Evolutionary conservation across 2,888 invertebrate species (phyloP), one percentile per base, ranked within the genome.

Genomic region (Andrena marginata): DNA sequence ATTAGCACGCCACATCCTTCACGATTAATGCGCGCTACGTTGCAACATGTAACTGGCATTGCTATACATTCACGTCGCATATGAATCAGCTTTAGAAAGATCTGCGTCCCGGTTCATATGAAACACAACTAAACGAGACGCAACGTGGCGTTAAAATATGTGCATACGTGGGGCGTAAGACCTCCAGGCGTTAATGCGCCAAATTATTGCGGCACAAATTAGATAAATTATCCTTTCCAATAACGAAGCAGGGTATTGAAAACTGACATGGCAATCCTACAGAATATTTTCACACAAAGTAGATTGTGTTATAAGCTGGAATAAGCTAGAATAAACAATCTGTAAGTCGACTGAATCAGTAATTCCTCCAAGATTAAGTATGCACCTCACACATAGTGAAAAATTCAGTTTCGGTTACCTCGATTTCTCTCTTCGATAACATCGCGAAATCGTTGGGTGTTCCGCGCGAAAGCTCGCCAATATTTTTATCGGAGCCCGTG

Each of bases 71-170:
- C 56, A 51, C 68, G 48, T 33, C 60, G 26, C 20, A 33, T 33
- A 51, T 65, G 26, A 69, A 79, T 75, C 51, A 62, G 23, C 51
- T 51, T 76, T 31, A 54, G 4, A 31, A 33, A 62, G 35, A 75
- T 35, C n/a, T 23, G 35, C 31, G 23, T 67, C 67, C 42, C 23
- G 60, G 42, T 62, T 68, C 67, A 75, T 78, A 62, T 62, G 13
- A 63, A 65, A 56, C 75, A 60, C 60, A 67, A 33, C 26, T 26
- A 49, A 23, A 49, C 6, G 20, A 49, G 49, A 29, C 10, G 48
- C 2, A 48, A n/a, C 29, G 29, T 13, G 56, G 20, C 8, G 16
- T 42, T 16, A 31, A 68, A 59, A 74, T 33, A 10, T 13, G 0
- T 6, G 26, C 56, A 3, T 8, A 10, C n/a, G 33, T 20, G 49